These are phyloP conservation scores for Agrotis segetum DNA, from an alignment of 2,888 invertebrate species.

Conservation along the genomic window DNA sequence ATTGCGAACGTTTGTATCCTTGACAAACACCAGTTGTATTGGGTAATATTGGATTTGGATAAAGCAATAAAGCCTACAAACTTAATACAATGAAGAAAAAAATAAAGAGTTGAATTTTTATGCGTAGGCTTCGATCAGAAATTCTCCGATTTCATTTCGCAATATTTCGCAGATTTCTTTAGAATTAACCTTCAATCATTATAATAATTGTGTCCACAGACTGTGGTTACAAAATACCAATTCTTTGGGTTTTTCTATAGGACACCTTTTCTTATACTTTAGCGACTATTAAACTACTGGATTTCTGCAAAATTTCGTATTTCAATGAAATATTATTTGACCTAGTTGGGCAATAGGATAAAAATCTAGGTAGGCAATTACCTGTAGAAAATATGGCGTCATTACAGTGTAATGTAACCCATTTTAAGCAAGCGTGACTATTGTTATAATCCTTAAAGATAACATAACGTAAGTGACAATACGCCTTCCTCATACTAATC, in stretches of 20 bases:
- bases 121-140: slow-evolving; percentile 37
- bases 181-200: slow-evolving; percentile 51
- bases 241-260: slow-evolving; percentile 22
- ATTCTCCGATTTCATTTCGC: slow-evolving; percentile 38
- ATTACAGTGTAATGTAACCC: not conserved
- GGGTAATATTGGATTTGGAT: not conserved
- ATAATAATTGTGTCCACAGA: slow-evolving; percentile 20
- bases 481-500: slow-evolving; percentile 39
- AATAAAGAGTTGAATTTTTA: slow-evolving; percentile 26
- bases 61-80: slow-evolving; percentile 20
- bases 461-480: slow-evolving; percentile 13
- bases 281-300: slow-evolving; percentile 4
- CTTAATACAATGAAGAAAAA: not conserved
- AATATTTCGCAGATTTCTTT: slow-evolving; percentile 52
- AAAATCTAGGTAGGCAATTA: slow-evolving; percentile 7
- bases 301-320: slow-evolving; percentile 32
- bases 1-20: too few species aligned
- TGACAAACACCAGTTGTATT: not conserved
- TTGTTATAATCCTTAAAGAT: slow-evolving; percentile 13
- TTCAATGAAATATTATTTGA: slow-evolving; percentile 23
- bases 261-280: not conserved
- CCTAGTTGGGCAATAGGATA: slow-evolving; percentile 5
- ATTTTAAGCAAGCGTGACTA: slow-evolving; percentile 22
- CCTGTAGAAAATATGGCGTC: not conserved
- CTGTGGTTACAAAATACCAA: slow-evolving; percentile 24